phyloP scores from a whole-genome alignment of 2,797 vertebrate genomes.

The Nothura maculosa region DNA sequence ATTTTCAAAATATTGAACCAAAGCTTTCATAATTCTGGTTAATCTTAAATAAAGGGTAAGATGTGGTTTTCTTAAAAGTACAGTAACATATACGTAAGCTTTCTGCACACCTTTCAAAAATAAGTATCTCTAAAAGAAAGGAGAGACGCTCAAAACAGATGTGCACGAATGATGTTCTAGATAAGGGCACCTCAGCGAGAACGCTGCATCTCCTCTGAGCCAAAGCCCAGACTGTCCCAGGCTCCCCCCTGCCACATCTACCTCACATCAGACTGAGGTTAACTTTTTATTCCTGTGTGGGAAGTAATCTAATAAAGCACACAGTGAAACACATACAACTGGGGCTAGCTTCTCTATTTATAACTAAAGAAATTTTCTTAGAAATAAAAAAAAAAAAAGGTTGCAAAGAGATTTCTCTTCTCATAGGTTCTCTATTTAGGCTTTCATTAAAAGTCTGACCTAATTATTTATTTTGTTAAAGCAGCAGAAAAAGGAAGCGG shows the following conservation, averaged over 20 bases:
- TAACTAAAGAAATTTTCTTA: not conserved
- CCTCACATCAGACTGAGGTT: not conserved
- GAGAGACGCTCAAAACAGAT: constrained; percentile 30
- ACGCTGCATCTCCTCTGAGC: not conserved
- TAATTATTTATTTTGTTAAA: not conserved
- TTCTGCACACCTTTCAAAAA: not conserved
- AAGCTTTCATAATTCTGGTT: not conserved
- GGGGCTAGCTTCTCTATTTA: not conserved
- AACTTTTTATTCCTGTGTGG: no score
- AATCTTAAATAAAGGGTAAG: not conserved
- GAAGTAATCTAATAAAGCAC: not conserved
- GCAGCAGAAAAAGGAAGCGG: not conserved
- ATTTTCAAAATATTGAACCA: no score
- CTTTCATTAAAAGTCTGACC: not conserved
- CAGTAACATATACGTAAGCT: not conserved
- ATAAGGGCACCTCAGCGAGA: not conserved
- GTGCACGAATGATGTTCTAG: not conserved
- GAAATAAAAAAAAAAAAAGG: not conserved
- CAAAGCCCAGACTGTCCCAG: not conserved
- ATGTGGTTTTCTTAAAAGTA: not conserved
- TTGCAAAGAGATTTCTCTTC: not conserved
- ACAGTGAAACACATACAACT: not conserved
- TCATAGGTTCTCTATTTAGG: not conserved
- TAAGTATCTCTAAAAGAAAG: not conserved
- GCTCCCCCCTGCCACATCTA: not conserved